Evolutionary conservation across 1,140 invertebrate genomes (phyloP).

Genomic region (Habropoda laboriosa): DNA sequence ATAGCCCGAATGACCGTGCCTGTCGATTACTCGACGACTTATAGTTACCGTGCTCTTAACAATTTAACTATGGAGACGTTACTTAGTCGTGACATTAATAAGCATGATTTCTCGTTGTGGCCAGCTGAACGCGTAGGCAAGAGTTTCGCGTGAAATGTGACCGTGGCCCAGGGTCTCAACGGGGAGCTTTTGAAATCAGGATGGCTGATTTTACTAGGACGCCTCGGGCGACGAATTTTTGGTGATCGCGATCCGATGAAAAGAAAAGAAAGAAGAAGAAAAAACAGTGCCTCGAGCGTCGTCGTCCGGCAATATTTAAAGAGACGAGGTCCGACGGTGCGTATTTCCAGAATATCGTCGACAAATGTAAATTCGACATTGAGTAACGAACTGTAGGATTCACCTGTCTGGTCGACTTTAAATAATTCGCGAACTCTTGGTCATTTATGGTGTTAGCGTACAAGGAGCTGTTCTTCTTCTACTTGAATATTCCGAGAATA

Average conservation of each 20-base stretch:
- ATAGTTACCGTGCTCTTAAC: slow-evolving; percentile 8
- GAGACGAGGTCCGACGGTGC: neutral
- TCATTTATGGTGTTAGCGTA: neutral
- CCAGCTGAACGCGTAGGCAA: slow-evolving; percentile 54
- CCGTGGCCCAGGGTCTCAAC: slow-evolving; percentile 17
- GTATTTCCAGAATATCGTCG: slow-evolving; percentile 31
- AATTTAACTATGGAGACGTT: slow-evolving; percentile 57
- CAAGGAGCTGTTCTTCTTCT: neutral
- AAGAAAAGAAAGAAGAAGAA: neutral
- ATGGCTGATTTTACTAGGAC: slow-evolving; percentile 2
- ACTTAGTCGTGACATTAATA: slow-evolving; percentile 54
- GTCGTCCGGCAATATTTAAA: slow-evolving; percentile 6
- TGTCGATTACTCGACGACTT: slow-evolving; percentile 58
- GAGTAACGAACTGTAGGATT: neutral
- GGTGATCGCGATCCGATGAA: slow-evolving; percentile 34
- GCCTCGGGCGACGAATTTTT: slow-evolving; percentile 48
- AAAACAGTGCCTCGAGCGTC: neutral
- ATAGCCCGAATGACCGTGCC: slow-evolving; percentile 48
- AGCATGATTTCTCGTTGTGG: slow-evolving; percentile 57
- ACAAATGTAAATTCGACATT: slow-evolving; percentile 31
- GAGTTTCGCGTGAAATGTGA: slow-evolving; percentile 62
- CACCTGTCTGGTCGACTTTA: neutral
- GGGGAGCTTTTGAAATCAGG: slow-evolving; percentile 50
- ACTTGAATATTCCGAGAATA: neutral
- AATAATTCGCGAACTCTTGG: neutral